phyloP scores from a whole-genome alignment of 2,797 vertebrate species.

The Semotilus atromaculatus region DNA sequence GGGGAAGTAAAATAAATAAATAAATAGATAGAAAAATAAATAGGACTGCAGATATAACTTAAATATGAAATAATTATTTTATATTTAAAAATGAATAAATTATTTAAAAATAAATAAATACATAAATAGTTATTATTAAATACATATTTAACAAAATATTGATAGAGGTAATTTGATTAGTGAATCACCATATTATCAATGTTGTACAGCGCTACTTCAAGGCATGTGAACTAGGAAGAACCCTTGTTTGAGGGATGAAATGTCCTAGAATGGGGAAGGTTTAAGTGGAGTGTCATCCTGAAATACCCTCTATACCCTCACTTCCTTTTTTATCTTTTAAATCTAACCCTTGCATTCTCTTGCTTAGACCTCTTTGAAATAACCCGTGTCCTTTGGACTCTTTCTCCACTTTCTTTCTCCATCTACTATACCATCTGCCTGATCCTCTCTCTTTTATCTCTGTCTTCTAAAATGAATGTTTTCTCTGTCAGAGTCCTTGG shows the following conservation, averaged over 20 bases:
- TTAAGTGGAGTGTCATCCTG: background rate
- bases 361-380: conserved; percentile 1
- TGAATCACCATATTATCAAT: background rate
- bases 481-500: conserved; percentile 29
- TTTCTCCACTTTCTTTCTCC: conserved; percentile 32
- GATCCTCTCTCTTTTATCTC: conserved; percentile 26
- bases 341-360: background rate
- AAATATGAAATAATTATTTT: background rate
- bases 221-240: background rate
- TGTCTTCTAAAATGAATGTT: conserved; percentile 17
- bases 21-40: background rate
- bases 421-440: conserved; percentile 13
- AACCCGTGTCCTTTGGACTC: conserved; percentile 14
- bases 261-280: background rate
- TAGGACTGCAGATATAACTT: background rate
- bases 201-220: too few relatives aligned
- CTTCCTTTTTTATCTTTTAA: conserved; percentile 18
- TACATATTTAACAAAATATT: too few relatives aligned
- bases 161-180: too few relatives aligned
- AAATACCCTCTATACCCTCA: background rate
- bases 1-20: background rate
- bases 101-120: background rate
- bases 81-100: background rate
- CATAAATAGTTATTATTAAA: background rate
- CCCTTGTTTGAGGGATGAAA: background rate